Evolutionary conservation across 2,888 invertebrate genomes (phyloP).

Genomic region (Adelognathus sp.): DNA sequence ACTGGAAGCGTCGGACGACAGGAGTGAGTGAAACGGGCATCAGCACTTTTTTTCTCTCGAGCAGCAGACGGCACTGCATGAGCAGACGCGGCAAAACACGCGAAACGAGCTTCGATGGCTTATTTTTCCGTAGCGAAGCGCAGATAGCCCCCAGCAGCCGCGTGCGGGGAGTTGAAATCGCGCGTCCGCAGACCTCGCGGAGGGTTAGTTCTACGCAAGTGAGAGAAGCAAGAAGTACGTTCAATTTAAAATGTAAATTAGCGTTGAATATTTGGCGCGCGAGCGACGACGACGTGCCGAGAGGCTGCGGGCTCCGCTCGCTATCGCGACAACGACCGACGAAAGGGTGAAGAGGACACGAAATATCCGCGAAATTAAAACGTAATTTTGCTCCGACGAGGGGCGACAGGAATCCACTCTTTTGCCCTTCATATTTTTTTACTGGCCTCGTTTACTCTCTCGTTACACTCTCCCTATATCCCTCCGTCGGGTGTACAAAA

Average conservation of each 20-base stretch:
- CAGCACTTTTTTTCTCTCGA: no score
- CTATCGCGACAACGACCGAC: conserved; percentile 55
- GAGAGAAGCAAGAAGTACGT: conserved; percentile 68
- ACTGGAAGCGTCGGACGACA: no score
- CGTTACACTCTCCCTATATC: conserved; percentile 4
- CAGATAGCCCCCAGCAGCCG: background rate
- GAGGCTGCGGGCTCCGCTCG: background rate
- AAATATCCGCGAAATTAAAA: conserved; percentile 80
- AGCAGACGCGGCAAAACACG: background rate
- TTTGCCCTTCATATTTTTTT: conserved; percentile 26
- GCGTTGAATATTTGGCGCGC: conserved; percentile 75
- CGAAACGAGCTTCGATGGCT: background rate
- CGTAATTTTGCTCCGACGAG: conserved; percentile 77
- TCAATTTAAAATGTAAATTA: conserved; percentile 79
- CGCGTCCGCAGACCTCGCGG: background rate
- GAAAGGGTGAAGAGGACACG: conserved; percentile 58
- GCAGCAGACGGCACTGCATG: background rate
- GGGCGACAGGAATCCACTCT: conserved; percentile 46
- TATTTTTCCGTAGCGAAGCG: background rate
- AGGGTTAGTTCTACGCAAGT: conserved; percentile 11
- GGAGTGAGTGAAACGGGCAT: no score
- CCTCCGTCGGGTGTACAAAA: background rate
- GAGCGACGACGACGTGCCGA: conserved; percentile 59
- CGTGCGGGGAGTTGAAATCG: conserved; percentile 15
- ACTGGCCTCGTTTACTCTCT: conserved; percentile 21